phyloP scores from a whole-genome alignment of 2,113 vertebrate genomes.

The Papio anubis region DNA sequence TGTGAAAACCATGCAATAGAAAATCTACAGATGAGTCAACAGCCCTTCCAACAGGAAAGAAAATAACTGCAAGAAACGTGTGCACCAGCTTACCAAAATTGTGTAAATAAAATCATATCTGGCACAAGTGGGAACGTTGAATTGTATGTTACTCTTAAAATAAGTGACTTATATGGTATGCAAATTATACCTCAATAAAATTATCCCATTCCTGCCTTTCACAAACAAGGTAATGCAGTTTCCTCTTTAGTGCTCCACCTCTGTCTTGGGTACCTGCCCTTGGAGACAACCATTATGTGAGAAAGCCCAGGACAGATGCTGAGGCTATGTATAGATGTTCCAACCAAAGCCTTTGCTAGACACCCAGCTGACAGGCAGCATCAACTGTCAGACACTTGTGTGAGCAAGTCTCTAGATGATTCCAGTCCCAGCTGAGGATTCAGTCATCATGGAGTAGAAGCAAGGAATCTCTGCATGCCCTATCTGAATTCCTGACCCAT shows the following conservation, averaged over 20 bases:
- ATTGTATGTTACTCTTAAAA: neutral
- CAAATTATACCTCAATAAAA: neutral
- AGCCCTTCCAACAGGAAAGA: neutral
- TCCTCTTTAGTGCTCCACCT: neutral
- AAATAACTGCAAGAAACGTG: neutral
- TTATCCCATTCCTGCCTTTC: accelerated
- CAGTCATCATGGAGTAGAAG: neutral
- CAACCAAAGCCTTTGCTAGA: neutral
- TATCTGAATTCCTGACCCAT: neutral
- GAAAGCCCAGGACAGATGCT: neutral
- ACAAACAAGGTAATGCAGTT: neutral
- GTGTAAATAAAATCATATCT: neutral
- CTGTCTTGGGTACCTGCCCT: too few species aligned
- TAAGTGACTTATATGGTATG: neutral
- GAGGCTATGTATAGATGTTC: neutral
- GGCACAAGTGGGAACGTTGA: neutral
- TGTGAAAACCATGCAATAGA: neutral
- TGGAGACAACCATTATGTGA: neutral
- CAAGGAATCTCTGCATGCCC: neutral
- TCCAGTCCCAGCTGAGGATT: neutral
- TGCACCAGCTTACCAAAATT: neutral
- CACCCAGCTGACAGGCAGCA: neutral
- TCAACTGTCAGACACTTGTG: neutral
- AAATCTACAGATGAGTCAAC: neutral
- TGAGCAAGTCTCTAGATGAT: neutral